phyloP scores from a whole-genome alignment of 2,888 invertebrate genomes.

The Hypsopygia costalis region DNA sequence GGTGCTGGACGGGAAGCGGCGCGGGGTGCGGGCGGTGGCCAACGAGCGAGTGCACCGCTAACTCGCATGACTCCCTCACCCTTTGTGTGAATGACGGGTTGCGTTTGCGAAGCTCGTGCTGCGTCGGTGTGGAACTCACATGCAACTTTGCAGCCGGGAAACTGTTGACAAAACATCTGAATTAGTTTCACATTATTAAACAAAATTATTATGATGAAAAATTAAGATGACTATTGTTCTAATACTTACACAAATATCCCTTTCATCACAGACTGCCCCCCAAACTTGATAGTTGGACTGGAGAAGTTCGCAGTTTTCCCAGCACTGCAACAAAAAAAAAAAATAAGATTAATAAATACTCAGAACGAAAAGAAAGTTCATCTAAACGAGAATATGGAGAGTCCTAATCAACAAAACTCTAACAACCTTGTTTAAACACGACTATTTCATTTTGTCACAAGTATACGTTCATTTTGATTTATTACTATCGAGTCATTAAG shows the following conservation, averaged over 20 bases:
- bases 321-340: constrained; percentile 83
- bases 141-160: constrained; percentile 86
- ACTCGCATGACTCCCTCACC: constrained; percentile 85
- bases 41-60: constrained; percentile 82
- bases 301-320: constrained; percentile 87
- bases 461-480: constrained; percentile 24
- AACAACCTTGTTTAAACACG: constrained; percentile 17
- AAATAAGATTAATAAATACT: no score
- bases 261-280: constrained; percentile 86
- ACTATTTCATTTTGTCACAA: constrained; percentile 39
- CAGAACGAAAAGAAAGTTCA: no score
- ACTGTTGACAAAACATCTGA: constrained; percentile 56
- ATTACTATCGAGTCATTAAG: constrained; percentile 19
- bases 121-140: constrained; percentile 85
- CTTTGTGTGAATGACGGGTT: constrained; percentile 85
- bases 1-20: constrained; percentile 80
- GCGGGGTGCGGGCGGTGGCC: constrained; percentile 82
- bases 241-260: constrained; percentile 86
- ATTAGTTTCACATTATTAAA: no score
- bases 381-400: background rate
- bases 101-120: constrained; percentile 81
- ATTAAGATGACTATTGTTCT: background rate
- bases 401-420: constrained; percentile 18
- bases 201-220: no score
- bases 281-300: constrained; percentile 87